These are phyloP conservation scores for Mesembrinibis cayennensis DNA, from an alignment of 2,113 vertebrate species.

Conservation along the genomic window DNA sequence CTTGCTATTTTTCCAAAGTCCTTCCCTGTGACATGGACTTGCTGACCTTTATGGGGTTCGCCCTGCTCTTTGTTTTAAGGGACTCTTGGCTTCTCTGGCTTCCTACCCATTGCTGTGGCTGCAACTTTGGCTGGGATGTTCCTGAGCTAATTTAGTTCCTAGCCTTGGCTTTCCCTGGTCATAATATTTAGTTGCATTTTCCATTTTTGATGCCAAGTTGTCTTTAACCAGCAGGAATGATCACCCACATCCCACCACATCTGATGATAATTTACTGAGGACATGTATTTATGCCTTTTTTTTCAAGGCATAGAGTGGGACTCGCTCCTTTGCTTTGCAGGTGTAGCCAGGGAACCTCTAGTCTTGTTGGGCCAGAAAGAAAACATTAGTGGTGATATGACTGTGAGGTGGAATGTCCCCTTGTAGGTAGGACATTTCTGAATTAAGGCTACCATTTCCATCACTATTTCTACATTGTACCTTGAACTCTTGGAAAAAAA, in stretches of 20 bases:
- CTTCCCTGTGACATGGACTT: neutral
- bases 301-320: neutral
- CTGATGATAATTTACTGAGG: neutral
- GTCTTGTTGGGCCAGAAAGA: neutral
- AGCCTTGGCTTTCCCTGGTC: neutral
- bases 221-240: neutral
- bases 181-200: neutral
- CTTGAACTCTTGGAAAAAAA: neutral
- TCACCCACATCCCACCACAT: neutral
- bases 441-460: neutral
- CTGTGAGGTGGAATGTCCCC: accelerated
- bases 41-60: neutral
- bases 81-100: neutral
- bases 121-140: neutral
- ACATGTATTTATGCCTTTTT: neutral
- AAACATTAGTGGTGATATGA: neutral
- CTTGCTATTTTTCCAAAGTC: neutral
- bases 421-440: neutral
- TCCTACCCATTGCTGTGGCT: neutral
- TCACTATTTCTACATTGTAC: neutral
- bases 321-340: neutral
- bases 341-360: neutral
- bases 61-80: neutral
- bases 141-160: neutral
- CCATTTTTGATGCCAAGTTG: neutral